phyloP scores from a whole-genome alignment of 2,888 invertebrate genomes.

The Lumbricus terrestris region DNA sequence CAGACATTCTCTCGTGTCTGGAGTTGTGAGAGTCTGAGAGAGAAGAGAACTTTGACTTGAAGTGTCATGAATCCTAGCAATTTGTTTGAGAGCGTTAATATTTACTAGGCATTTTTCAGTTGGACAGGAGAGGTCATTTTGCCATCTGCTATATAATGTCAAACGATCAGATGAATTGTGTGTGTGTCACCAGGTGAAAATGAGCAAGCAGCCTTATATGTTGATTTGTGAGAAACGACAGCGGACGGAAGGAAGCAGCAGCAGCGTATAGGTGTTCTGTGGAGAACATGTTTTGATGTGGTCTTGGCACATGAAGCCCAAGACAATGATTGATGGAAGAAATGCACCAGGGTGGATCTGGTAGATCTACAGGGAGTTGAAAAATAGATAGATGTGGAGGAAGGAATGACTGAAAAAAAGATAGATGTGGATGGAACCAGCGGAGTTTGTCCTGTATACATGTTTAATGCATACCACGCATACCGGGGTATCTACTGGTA shows the following conservation, averaged over 20 bases:
- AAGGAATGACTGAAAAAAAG: not conserved
- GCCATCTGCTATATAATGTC: not conserved
- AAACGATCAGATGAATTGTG: not conserved
- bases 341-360: not conserved
- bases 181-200: not conserved
- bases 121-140: not conserved
- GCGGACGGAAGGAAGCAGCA: not conserved
- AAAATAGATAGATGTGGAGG: not conserved
- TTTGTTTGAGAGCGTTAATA: not conserved
- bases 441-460: not conserved
- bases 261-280: not conserved
- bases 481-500: too few relatives aligned
- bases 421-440: too few relatives aligned
- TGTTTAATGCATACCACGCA: not conserved
- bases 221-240: not conserved
- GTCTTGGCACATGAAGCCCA: not conserved
- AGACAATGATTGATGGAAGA: slow-evolving; percentile 3
- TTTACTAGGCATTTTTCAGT: not conserved
- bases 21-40: not conserved
- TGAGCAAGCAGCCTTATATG: not conserved
- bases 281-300: not conserved
- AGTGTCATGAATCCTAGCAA: not conserved
- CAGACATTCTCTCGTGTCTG: not conserved
- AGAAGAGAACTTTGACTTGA: not conserved
- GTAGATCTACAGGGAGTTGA: not conserved